phyloP scores from a whole-genome alignment of 2,113 vertebrate species.

The Nematolebias whitei region DNA sequence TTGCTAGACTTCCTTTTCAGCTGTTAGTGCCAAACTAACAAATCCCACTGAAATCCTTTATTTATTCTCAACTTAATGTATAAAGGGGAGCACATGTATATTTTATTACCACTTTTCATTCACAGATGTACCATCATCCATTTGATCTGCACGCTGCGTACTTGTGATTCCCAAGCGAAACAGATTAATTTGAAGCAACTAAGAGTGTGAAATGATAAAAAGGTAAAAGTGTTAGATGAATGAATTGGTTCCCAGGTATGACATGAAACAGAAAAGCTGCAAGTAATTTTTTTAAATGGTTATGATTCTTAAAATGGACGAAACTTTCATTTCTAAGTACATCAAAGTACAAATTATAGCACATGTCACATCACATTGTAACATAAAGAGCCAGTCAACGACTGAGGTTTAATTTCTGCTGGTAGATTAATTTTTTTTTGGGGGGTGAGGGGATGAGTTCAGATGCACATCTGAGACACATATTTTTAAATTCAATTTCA shows the following conservation, averaged over 20 bases:
- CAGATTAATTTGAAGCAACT: constrained; percentile 11
- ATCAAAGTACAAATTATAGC: not conserved
- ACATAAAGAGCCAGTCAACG: not conserved
- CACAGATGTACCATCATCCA: too few species aligned
- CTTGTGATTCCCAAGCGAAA: not conserved
- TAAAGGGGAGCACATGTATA: too few species aligned
- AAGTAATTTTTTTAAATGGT: constrained; percentile 14
- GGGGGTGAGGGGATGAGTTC: not conserved
- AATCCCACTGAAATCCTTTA: not conserved
- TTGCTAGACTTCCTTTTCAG: not conserved
- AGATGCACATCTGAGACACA: not conserved
- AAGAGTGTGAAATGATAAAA: not conserved
- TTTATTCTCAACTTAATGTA: too few species aligned
- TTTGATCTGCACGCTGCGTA: not conserved
- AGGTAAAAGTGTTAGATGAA: not conserved
- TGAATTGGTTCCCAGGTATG: constrained; percentile 6
- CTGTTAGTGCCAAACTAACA: not conserved
- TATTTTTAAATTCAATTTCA: not conserved
- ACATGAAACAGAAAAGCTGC: not conserved
- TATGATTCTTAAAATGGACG: not conserved
- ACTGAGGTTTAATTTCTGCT: not conserved
- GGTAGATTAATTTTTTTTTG: too few species aligned
- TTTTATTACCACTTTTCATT: too few species aligned
- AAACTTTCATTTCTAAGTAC: not conserved
- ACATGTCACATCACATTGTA: not conserved